Evolutionary conservation across 2,888 invertebrate species (phyloP).

Genomic region (Melinaea marsaeus): DNA sequence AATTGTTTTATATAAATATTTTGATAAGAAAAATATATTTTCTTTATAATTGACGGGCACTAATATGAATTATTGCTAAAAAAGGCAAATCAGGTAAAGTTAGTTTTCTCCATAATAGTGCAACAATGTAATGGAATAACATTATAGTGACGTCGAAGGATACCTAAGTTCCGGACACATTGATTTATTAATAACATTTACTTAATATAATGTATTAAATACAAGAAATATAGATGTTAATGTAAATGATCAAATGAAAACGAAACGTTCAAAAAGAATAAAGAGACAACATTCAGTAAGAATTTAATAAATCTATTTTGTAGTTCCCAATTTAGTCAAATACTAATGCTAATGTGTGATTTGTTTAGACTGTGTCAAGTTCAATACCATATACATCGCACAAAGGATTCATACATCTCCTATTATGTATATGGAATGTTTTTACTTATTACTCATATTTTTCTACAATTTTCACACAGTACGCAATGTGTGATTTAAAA

Average conservation of each 20-base stretch:
- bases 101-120: neutral
- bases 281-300: too few relatives aligned
- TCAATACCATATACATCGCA: conserved; percentile 14
- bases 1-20: too few relatives aligned
- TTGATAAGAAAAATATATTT: neutral
- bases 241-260: too few relatives aligned
- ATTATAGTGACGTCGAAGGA: neutral
- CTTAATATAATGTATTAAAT: too few relatives aligned
- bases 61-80: neutral
- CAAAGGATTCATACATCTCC: conserved; percentile 12
- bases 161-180: neutral
- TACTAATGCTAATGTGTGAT: neutral
- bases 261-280: too few relatives aligned
- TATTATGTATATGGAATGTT: conserved; percentile 15
- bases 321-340: too few relatives aligned
- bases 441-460: conserved; percentile 19
- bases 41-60: neutral
- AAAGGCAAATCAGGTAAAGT: conserved; percentile 1
- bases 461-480: conserved; percentile 17
- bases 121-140: neutral
- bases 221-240: too few relatives aligned
- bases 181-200: neutral
- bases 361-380: neutral
- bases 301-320: too few relatives aligned
- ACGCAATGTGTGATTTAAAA: conserved; percentile 22